These are phyloP conservation scores for Elymnias hypermnestra DNA, from an alignment of 1,140 invertebrate species.

Conservation along the genomic window DNA sequence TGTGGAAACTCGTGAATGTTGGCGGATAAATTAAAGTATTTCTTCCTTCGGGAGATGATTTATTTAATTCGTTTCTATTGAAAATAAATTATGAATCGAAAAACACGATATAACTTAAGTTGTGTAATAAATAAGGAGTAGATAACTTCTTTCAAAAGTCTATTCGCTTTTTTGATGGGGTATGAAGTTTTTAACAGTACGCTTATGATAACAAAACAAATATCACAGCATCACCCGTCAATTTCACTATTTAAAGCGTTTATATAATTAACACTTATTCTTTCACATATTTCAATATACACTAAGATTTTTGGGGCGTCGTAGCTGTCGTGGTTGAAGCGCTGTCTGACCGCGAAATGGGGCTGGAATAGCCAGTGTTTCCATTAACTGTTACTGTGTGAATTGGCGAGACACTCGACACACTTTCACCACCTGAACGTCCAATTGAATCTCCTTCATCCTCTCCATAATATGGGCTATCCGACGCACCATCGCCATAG, in stretches of 20 bases:
- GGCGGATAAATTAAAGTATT: no score
- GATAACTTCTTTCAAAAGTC: background rate
- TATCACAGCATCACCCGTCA: constrained; percentile 59
- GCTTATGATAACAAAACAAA: constrained; percentile 5
- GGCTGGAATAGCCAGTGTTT: constrained; percentile 40
- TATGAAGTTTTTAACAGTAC: background rate
- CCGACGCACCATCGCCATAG: constrained; percentile 6
- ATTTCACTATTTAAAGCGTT: constrained; percentile 18
- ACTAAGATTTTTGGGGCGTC: constrained; percentile 4
- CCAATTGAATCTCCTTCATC: constrained; percentile 10
- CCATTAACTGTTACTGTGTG: constrained; percentile 44
- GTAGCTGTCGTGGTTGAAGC: constrained; percentile 31
- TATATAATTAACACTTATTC: constrained; percentile 26
- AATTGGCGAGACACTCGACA: constrained; percentile 30
- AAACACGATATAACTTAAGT: no score
- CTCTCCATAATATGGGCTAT: constrained; percentile 7
- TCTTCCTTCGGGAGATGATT: no score
- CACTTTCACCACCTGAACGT: constrained; percentile 13
- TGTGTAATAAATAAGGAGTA: no score
- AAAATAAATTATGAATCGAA: no score
- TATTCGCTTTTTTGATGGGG: background rate
- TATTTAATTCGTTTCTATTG: no score
- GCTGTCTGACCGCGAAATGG: constrained; percentile 44
- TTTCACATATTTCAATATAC: constrained; percentile 1
- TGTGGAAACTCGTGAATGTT: no score